Evolutionary conservation across 2,113 vertebrate species (phyloP), one percentile per base, ranked within the genome.

Genomic region (Cathartes aura): DNA sequence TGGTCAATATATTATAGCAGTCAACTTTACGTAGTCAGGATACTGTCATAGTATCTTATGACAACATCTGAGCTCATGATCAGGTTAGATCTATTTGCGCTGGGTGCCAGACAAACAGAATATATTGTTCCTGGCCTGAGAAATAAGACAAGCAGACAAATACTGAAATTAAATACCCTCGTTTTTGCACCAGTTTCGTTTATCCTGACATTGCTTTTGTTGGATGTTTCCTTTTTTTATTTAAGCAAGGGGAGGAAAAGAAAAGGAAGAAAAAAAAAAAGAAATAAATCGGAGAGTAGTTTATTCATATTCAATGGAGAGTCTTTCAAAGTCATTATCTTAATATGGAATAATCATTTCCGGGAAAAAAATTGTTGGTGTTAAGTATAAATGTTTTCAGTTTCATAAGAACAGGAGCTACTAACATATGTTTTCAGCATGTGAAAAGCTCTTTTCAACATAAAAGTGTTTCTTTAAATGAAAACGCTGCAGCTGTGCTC

Each of bases 401-500:
- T 70, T 82, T 62, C 55, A 15, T 42, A 36, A 70, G 56, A 76
- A 52, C 63, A 73, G 15, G 53, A 93, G 55, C 18, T 63, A 52
- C 67, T 68, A 96, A 56, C 43, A 87, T 38, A 79, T 53, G 87
- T 87, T 96, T 87, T 60, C 80, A 82, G 67, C 43, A 81, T 19
- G 18, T 47, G 58, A 75, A 92, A 93, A 84, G 50, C 73, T 90
- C 63, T 93, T 97, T 87, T 63, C 74, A 93, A 76, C 45, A 84
- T 30, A 71, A 20, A 97, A 83, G 56, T 36, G 42, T 82, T 93
- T n/a, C 80, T 93, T 95, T 90, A 96, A 92, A 96, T 76, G 83
- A 95, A 91, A 89, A 89, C n/a, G 71, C 67, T 94, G 93, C 88
- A 97, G 94, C 90, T 97, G 94, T 74, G 81, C 76, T 96, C 71